Percentiles rank a stretch among this genome's conserved stretches.
Evolutionary conservation across 2,113 vertebrate genomes (phyloP).

Genomic region (Melanerpes aurifrons): DNA sequence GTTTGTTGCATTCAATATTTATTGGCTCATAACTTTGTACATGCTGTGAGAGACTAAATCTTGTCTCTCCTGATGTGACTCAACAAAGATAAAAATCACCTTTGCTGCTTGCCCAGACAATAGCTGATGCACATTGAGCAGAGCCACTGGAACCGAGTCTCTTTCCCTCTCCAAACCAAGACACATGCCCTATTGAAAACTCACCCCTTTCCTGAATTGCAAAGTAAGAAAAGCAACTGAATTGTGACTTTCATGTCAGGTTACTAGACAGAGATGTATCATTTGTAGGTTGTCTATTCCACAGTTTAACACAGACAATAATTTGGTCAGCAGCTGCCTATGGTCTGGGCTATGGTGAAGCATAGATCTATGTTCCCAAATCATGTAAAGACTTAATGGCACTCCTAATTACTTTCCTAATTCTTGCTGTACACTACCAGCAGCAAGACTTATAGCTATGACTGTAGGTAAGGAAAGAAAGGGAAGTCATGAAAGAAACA

Average conservation of each 20-base stretch:
- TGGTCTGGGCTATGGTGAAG: not conserved
- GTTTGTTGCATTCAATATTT: fast-evolving
- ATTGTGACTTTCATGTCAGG: not conserved
- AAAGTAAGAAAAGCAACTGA: not conserved
- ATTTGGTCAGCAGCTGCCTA: not conserved
- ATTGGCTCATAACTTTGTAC: not conserved
- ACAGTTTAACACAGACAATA: not conserved
- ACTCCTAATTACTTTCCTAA: not conserved
- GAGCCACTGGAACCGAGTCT: no score
- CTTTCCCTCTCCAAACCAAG: no score
- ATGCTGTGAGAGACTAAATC: no score
- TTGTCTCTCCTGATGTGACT: no score
- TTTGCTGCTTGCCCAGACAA: no score
- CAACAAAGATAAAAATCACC: no score
- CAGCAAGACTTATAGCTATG: not conserved
- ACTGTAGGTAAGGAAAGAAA: not conserved
- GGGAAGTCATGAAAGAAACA: not conserved
- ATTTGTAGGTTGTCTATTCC: not conserved
- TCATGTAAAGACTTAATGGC: not conserved
- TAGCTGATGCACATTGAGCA: no score
- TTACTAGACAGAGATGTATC: not conserved
- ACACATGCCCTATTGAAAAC: not conserved
- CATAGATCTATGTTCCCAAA: not conserved
- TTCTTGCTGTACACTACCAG: not conserved
- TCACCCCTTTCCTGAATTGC: not conserved